Percentiles rank a stretch among this genome's conserved stretches.
Conservation (phyloP, 1,140 invertebrate genomes). For the Notospermus geniculatus region DNA sequence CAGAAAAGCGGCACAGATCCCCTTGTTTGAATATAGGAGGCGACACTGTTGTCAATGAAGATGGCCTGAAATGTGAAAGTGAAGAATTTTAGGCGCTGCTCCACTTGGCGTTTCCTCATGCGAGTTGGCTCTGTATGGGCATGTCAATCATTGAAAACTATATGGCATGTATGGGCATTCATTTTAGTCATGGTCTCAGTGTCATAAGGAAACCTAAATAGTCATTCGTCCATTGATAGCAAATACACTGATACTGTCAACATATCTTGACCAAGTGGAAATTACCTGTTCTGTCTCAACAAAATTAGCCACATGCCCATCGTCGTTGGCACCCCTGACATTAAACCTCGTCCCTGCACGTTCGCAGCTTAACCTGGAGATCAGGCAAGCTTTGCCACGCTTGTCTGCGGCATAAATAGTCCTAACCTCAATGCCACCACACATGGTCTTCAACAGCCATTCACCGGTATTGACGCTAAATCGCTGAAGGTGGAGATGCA, state of each 20-base stretch:
- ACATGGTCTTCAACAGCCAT: constrained; percentile 92
- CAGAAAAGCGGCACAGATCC: constrained; percentile 98
- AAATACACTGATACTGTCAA: too few relatives aligned
- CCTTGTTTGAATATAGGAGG: constrained; percentile 71
- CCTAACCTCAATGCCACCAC: constrained; percentile 91
- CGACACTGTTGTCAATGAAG: constrained; percentile 71
- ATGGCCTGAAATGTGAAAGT: constrained; percentile 48
- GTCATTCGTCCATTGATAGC: too few relatives aligned
- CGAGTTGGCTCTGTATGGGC: too few relatives aligned
- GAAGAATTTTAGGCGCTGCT: neutral
- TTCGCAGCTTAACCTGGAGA: constrained; percentile 95
- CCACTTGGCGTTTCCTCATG: neutral
- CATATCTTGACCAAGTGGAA: neutral
- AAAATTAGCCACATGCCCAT: constrained; percentile 99
- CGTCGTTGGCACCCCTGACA: constrained; percentile 97
- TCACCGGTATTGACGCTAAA: constrained; percentile 82
- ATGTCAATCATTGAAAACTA: neutral
- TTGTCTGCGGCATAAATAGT: constrained; percentile 92
- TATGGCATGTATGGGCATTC: too few relatives aligned
- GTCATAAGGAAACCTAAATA: too few relatives aligned
- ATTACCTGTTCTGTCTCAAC: constrained; percentile 94
- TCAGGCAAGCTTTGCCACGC: constrained; percentile 86
- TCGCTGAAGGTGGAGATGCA: constrained; percentile 86
- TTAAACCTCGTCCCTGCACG: constrained; percentile 77
- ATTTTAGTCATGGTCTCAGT: too few relatives aligned